Conservation (phyloP, 2,113 vertebrate species). For the Nibea albiflora region DNA sequence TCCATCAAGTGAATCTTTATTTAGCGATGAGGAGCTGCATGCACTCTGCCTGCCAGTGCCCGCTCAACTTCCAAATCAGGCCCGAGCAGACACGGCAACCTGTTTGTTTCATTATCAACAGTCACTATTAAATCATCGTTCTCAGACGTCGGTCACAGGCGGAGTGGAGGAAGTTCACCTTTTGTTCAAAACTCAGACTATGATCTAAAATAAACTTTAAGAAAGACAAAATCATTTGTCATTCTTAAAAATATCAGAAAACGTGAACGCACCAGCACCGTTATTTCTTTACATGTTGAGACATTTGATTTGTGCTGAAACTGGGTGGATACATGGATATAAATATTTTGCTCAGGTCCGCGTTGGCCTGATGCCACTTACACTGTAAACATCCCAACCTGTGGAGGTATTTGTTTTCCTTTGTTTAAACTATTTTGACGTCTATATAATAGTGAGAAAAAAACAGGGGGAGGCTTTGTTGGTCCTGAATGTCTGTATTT, state of each 20-base stretch:
- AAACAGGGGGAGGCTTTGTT: slow-evolving; percentile 71
- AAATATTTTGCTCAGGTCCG: slow-evolving; percentile 74
- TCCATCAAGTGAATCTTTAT: slow-evolving; percentile 78
- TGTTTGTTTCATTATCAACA: slow-evolving; percentile 67
- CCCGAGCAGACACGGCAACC: slow-evolving; percentile 48
- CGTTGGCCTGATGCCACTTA: slow-evolving; percentile 75
- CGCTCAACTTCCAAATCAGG: slow-evolving; percentile 25
- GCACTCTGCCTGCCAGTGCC: slow-evolving; percentile 51
- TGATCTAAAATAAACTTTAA: slow-evolving; percentile 69
- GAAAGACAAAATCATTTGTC: slow-evolving; percentile 21
- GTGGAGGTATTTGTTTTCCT: slow-evolving; percentile 82
- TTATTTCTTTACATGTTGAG: slow-evolving; percentile 18
- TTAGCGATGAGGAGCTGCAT: slow-evolving; percentile 62
- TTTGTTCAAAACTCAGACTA: slow-evolving; percentile 51
- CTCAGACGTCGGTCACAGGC: slow-evolving; percentile 14
- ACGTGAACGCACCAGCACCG: neutral
- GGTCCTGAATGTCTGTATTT: slow-evolving; percentile 80
- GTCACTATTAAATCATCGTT: slow-evolving; percentile 59
- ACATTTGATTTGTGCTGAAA: slow-evolving; percentile 25
- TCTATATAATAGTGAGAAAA: slow-evolving; percentile 83
- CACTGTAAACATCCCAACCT: slow-evolving; percentile 84
- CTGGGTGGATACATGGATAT: slow-evolving; percentile 57
- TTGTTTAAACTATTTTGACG: slow-evolving; percentile 85
- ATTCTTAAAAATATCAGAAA: slow-evolving; percentile 23
- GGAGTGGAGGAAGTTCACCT: slow-evolving; percentile 63